Evolutionary conservation across 2,797 vertebrate species (phyloP).

Genomic region (Scyliorhinus canicula): DNA sequence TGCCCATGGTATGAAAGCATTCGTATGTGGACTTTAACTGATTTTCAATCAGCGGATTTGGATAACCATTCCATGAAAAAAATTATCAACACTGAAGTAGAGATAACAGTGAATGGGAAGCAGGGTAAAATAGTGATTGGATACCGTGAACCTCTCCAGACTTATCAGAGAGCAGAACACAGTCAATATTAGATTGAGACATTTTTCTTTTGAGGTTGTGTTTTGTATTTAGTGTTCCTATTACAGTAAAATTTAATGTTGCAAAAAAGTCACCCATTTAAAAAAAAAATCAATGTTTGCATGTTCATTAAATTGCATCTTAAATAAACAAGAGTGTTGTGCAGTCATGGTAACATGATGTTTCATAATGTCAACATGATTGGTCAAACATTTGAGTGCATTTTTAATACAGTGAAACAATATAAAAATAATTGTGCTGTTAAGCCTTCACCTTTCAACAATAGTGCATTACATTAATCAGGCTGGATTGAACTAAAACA

Average conservation of each 20-base stretch:
- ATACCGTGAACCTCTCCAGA: neutral
- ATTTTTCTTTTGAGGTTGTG: neutral
- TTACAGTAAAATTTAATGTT: neutral
- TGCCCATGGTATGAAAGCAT: neutral
- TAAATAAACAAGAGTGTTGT: neutral
- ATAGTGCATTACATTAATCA: neutral
- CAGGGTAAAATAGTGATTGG: neutral
- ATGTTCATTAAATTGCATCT: neutral
- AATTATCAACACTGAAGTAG: neutral
- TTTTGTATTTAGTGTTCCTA: neutral
- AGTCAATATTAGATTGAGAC: neutral
- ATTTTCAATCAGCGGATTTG: neutral
- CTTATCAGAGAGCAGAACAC: neutral
- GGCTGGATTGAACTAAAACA: neutral
- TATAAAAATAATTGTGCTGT: neutral
- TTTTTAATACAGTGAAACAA: neutral
- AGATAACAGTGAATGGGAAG: neutral
- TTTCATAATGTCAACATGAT: neutral
- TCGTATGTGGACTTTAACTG: neutral
- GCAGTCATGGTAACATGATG: neutral
- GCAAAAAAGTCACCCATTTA: too few relatives aligned
- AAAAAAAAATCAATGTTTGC: neutral
- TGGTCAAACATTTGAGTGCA: neutral
- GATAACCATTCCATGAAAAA: neutral
- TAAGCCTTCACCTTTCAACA: neutral